Base-by-base conservation (phyloP, 2,888 invertebrate genomes). In the Yponomeuta plumbellus region DNA sequence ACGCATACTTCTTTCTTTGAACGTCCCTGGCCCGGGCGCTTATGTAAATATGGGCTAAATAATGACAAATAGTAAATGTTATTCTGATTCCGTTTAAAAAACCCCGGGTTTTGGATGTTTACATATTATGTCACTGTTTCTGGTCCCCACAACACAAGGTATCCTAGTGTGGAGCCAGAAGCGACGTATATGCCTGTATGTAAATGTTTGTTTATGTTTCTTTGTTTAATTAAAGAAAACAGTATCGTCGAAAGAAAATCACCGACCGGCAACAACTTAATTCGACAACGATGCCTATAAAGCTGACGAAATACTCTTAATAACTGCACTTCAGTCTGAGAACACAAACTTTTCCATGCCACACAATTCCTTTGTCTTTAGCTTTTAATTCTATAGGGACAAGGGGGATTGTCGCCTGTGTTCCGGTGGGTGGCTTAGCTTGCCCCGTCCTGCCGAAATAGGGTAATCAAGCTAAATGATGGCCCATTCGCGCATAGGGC, bases 401-500 rank as follows among this genome's bases (percentile, higher is more conserved):
- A 58, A 58, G 58, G 20, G 21, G 58, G 58, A 20, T 58, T 58
- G 13, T 22, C 58, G 11, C 58, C 21, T 58, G 58, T 22, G 21
- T 52, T 52, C 17, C 4, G 11, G 44, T 52, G 44, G 44, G 17
- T 52, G 3, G 44, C 5, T 13, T 52, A 0, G 44, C 44, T 17
- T 13, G 44, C 44, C 17, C 17, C 44, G 13, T 17, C 44, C 11
- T 44, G 13, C 44, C 10, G 44, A 52, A 52, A 11, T 52, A 52
- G 17, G 62, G 62, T 62, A 62, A 62, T 62, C 62, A 34, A 62
- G 39, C 39, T 62, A 34, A 62, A 34, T 62, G 39, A 62, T 62
- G 39, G 62, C 20, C 34, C 34, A n/a, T 34, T 62, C 62, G 26
- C 62, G 62, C 17, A n/a, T 62, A 20, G 39, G 62, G 62, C 34